Percentiles rank a stretch among this genome's conserved stretches.
These are phyloP conservation scores for Neomonachus schauinslandi DNA, from an alignment of 2,113 vertebrate species.

Conservation along the genomic window DNA sequence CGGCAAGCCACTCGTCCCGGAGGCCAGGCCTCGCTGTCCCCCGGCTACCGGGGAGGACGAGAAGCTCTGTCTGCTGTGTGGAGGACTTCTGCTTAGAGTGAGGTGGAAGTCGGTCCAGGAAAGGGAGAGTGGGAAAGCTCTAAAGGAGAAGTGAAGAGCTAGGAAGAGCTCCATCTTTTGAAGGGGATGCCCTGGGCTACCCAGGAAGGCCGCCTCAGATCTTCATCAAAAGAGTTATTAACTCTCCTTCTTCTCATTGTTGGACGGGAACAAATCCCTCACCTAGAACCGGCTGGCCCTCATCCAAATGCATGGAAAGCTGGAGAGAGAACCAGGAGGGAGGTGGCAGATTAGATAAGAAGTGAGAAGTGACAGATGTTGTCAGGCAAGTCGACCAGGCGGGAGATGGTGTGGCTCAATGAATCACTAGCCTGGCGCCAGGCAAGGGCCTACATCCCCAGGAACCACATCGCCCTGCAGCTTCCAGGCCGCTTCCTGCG, in stretches of 20 bases:
- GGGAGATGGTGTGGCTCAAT: neutral
- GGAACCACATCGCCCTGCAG: neutral
- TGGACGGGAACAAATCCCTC: neutral
- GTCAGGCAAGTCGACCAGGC: neutral
- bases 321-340: neutral
- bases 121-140: neutral
- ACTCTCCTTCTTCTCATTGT: neutral
- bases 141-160: neutral
- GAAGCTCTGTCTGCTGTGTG: neutral
- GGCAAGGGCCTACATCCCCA: neutral
- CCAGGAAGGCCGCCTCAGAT: neutral
- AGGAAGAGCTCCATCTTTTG: neutral
- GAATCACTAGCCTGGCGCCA: neutral
- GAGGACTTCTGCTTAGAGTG: neutral
- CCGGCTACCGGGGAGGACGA: neutral
- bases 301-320: neutral
- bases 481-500: neutral
- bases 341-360: neutral
- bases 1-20: accelerated
- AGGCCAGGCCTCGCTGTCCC: neutral
- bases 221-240: neutral
- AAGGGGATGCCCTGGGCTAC: neutral
- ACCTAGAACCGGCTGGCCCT: neutral
- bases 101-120: neutral
- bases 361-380: neutral